Evolutionary conservation across 1,140 invertebrate genomes (phyloP).

Genomic region (Ruditapes philippinarum): DNA sequence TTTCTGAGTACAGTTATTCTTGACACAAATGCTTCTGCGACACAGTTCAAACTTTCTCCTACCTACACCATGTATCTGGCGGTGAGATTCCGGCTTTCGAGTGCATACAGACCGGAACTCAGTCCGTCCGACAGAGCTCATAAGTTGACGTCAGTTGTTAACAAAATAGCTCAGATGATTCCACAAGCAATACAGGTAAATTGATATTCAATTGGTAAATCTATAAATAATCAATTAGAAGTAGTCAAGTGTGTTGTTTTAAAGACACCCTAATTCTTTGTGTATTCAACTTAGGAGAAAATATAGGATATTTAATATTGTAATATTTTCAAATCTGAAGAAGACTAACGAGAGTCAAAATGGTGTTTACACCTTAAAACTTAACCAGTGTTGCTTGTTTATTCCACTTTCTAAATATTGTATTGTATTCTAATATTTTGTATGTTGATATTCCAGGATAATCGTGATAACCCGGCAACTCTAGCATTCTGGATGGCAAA

Average conservation of each 20-base stretch:
- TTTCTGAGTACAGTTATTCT: slow-evolving; percentile 95
- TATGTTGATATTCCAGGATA: slow-evolving; percentile 74
- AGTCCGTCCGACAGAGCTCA: slow-evolving; percentile 96
- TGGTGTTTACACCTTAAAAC: too few relatives aligned
- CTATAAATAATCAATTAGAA: too few relatives aligned
- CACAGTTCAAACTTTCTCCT: slow-evolving; percentile 92
- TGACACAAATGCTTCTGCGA: slow-evolving; percentile 90
- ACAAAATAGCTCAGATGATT: slow-evolving; percentile 95
- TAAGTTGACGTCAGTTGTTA: slow-evolving; percentile 94
- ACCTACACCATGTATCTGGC: slow-evolving; percentile 98
- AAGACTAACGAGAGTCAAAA: too few relatives aligned
- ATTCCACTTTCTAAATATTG: too few relatives aligned
- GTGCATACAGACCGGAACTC: slow-evolving; percentile 96
- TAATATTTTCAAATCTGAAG: too few relatives aligned
- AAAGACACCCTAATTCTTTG: too few relatives aligned
- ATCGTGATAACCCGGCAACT: slow-evolving; percentile 81
- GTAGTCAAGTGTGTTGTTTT: too few relatives aligned
- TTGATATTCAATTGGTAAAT: too few relatives aligned
- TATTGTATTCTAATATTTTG: too few relatives aligned
- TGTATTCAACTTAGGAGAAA: too few relatives aligned
- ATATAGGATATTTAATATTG: too few relatives aligned
- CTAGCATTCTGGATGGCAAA: slow-evolving; percentile 98
- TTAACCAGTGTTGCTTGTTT: too few relatives aligned
- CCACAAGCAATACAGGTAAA: slow-evolving; percentile 92
- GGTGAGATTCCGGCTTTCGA: slow-evolving; percentile 95